Percentiles rank a stretch among this genome's conserved stretches.
Evolutionary conservation across 64 coral and sea anemone species (phyloP).

Genomic region (Stylophora pistillata): DNA sequence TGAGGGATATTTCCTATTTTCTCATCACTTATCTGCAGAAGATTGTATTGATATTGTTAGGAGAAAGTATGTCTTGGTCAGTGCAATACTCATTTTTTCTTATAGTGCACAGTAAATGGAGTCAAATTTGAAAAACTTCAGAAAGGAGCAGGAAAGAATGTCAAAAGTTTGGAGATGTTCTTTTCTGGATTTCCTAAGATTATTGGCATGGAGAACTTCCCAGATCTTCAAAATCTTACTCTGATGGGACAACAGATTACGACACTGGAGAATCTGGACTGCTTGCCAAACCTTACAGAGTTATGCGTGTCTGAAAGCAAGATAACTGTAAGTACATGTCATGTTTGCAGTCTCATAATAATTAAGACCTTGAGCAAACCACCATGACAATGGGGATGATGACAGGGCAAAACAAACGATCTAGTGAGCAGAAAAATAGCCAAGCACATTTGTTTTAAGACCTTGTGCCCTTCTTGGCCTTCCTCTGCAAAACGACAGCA

Average conservation of each 20-base stretch:
- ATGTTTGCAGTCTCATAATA: neutral
- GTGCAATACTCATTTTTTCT: neutral
- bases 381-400: neutral
- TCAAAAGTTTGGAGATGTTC: conserved; percentile 83
- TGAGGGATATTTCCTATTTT: no score
- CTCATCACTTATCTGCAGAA: no score
- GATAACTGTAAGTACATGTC: conserved; percentile 65
- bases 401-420: no score
- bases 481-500: no score
- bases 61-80: neutral
- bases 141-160: conserved; percentile 75
- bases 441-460: no score
- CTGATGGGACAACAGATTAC: conserved; percentile 78
- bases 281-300: conserved; percentile 65
- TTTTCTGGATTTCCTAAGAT: conserved; percentile 89
- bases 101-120: conserved; percentile 87
- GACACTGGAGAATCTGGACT: conserved; percentile 70
- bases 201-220: conserved; percentile 88
- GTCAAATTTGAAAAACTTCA: conserved; percentile 87
- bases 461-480: no score
- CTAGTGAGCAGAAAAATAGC: no score
- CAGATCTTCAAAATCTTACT: conserved; percentile 48
- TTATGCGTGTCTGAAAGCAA: conserved; percentile 78
- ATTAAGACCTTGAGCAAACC: neutral
- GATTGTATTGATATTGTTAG: no score